These are phyloP conservation scores for Rhinoptilus africanus DNA, from an alignment of 2,113 vertebrate species.

Conservation along the genomic window DNA sequence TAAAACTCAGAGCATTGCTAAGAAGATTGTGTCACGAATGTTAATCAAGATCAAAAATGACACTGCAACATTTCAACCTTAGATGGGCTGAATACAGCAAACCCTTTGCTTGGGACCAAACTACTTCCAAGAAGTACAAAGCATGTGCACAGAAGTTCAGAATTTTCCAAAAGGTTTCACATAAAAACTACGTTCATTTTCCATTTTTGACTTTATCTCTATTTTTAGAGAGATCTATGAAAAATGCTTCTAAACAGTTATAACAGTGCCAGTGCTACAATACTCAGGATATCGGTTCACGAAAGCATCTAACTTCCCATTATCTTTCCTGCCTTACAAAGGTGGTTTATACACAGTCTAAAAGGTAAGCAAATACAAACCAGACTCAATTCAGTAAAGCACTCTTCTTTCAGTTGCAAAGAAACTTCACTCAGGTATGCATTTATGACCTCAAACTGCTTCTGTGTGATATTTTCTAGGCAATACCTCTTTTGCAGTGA, in stretches of 20 bases:
- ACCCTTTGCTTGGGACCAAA: background rate
- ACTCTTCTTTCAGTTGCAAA: background rate
- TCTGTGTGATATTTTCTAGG: background rate
- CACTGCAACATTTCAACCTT: background rate
- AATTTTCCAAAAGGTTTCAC: background rate
- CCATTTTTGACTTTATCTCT: background rate
- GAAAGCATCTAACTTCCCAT: background rate
- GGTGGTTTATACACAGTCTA: background rate
- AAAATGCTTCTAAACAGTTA: background rate
- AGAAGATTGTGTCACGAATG: background rate
- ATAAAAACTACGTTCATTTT: background rate
- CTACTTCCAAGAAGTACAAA: background rate
- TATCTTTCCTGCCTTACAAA: background rate
- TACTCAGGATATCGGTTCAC: background rate
- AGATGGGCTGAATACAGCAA: background rate
- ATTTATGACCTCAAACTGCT: background rate
- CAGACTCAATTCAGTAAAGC: background rate
- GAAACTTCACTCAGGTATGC: background rate
- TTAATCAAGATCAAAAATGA: background rate
- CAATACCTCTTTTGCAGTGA: background rate
- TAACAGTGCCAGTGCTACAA: background rate
- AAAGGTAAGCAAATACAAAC: background rate
- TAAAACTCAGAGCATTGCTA: background rate
- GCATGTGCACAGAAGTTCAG: background rate
- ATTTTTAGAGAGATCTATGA: background rate